A percentile compares a stretch with the other conserved stretches of the same genome.
Conservation (phyloP, 1,140 invertebrate genomes). For the Galleria mellonella region DNA sequence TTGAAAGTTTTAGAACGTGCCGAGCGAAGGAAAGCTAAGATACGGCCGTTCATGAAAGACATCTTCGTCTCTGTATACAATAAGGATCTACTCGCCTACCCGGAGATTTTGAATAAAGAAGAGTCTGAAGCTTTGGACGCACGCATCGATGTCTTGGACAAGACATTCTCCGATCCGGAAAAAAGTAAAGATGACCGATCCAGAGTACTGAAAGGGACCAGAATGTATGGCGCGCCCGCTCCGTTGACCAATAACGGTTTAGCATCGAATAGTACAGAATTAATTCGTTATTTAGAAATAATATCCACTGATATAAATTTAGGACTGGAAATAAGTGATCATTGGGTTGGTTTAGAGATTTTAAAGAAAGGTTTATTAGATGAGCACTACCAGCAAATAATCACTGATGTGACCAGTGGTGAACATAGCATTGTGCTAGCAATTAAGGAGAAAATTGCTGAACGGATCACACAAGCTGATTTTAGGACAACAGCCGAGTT, state of each 20-base stretch:
- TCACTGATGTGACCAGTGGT: conserved; percentile 40
- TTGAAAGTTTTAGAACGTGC: conserved; percentile 48
- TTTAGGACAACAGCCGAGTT: conserved; percentile 45
- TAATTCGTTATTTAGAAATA: conserved; percentile 71
- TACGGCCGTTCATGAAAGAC: conserved; percentile 78
- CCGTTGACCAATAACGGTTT: conserved; percentile 54
- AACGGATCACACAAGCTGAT: conserved; percentile 47
- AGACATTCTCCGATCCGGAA: conserved; percentile 73
- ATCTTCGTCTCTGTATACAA: conserved; percentile 78
- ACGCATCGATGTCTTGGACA: conserved; percentile 74
- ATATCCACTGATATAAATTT: conserved; percentile 57
- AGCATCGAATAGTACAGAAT: conserved; percentile 75
- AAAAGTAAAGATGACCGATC: conserved; percentile 36
- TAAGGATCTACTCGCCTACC: conserved; percentile 77
- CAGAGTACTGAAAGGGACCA: conserved; percentile 31
- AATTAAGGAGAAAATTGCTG: conserved; percentile 47
- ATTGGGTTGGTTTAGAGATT: conserved; percentile 48
- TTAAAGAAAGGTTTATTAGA: conserved; percentile 31
- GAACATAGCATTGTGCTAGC: conserved; percentile 36
- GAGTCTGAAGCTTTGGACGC: conserved; percentile 77
- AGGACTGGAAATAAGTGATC: conserved; percentile 46
- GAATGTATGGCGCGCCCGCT: conserved; percentile 57
- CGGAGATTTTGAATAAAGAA: conserved; percentile 81
- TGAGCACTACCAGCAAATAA: conserved; percentile 44
- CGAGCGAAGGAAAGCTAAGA: conserved; percentile 45